Evolutionary conservation across 2,113 vertebrate genomes (phyloP), one percentile per base, ranked within the genome.

Genomic region (Chiloscyllium plagiosum): DNA sequence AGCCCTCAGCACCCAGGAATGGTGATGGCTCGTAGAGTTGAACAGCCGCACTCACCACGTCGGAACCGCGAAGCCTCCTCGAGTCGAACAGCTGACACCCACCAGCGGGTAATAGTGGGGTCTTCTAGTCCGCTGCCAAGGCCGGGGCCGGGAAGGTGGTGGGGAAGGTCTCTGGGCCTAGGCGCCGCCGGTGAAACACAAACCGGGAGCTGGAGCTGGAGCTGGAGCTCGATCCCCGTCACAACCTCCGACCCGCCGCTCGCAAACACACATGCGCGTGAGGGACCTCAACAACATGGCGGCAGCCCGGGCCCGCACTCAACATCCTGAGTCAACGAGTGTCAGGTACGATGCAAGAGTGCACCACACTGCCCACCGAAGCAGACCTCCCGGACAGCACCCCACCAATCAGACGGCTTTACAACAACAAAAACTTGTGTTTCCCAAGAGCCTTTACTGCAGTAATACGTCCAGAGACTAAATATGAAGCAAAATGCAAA

Each of bases 281-380:
- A 12, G 12, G 10, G 93, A 70, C 93, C 93, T 95, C 68, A 70
- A 13, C 68, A 95, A 95, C 22, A 95, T 95, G 93, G 93, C 93
- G 37, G n/a, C 37, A 5, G 8, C 56, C 1, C 7, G 0, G n/a
- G 17, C 65, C 15, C 26, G 89, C 61, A 13, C 10, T 24, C 13
- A 6, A 19, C 3, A 4, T 19, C 66, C 10, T 24, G 42, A 7
- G 6, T 10, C 68, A 70, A 95, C 22, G 68, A 94, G 56, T 4
- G 29, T 80, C 86, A 29, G 29, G 0, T 0, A 33, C 3, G 29
- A 0, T 4, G 1, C 61, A 93, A 93, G 89, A 93, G 89, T 0
- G 12, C 0, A 90, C 50, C 0, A 7, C 13, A 7, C 6, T 37
- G 2, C 22, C n/a, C 13, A 0, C 2, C 6, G 8, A 5, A 15